phyloP scores from a whole-genome alignment of 1,140 invertebrate genomes.

The Hypothenemus hampei region DNA sequence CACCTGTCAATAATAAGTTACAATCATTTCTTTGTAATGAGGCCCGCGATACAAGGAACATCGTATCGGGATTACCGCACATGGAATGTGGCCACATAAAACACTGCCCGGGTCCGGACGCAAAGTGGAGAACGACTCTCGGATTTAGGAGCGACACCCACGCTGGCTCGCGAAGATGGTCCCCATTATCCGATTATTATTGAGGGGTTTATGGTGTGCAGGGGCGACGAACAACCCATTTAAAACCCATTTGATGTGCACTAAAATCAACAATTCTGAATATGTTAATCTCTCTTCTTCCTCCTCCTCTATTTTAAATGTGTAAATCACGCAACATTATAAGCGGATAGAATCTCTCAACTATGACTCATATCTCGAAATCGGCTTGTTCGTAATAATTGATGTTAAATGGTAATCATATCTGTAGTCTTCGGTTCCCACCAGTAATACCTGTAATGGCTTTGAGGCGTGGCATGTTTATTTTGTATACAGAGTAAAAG shows the following conservation, averaged over 20 bases:
- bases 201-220: conserved; percentile 17
- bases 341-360: too few relatives aligned
- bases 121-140: conserved; percentile 21
- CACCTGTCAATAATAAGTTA: conserved; percentile 26
- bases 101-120: conserved; percentile 5
- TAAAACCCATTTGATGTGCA: conserved; percentile 15
- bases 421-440: too few relatives aligned
- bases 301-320: too few relatives aligned
- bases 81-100: conserved; percentile 26
- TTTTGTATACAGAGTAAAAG: too few relatives aligned
- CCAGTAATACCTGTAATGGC: too few relatives aligned
- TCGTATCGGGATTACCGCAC: conserved; percentile 21
- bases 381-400: too few relatives aligned
- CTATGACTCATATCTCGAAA: too few relatives aligned
- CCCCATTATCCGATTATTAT: conserved; percentile 18
- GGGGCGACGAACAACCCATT: conserved; percentile 15
- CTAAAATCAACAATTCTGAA: conserved; percentile 14
- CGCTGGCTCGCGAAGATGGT: conserved; percentile 14
- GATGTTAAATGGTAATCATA: too few relatives aligned
- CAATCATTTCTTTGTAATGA: conserved; percentile 27
- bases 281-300: conserved; percentile 11
- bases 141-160: conserved; percentile 18
- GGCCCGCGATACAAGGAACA: conserved; percentile 24
- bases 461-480: too few relatives aligned
- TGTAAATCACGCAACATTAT: too few relatives aligned